phyloP scores from a whole-genome alignment of 1,140 invertebrate species.

The Diorhabda carinulata region DNA sequence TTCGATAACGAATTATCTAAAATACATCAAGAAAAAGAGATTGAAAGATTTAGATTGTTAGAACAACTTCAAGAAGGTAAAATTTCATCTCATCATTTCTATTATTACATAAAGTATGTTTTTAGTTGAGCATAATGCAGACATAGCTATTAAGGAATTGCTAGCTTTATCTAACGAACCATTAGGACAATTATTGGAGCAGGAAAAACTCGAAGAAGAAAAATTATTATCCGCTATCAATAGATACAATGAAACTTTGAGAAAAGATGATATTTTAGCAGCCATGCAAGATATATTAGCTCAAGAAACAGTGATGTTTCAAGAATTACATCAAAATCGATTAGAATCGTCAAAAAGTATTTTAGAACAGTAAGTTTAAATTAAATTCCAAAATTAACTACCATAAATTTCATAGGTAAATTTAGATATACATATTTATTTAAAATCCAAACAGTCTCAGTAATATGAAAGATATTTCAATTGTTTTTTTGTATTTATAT shows the following conservation, averaged over 20 bases:
- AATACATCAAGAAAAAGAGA: constrained; percentile 61
- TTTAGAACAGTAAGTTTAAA: constrained; percentile 39
- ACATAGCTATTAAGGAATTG: constrained; percentile 62
- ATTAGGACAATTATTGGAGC: constrained; percentile 58
- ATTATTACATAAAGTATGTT: not conserved
- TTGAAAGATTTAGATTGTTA: constrained; percentile 58
- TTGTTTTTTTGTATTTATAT: not conserved
- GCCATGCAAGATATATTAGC: constrained; percentile 64
- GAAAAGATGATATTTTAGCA: constrained; percentile 54
- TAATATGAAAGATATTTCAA: too few species aligned
- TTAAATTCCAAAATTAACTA: constrained; percentile 1
- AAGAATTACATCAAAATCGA: constrained; percentile 37
- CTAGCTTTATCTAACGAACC: constrained; percentile 56
- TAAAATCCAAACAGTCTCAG: too few species aligned
- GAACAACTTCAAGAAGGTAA: constrained; percentile 52
- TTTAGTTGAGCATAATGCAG: constrained; percentile 61
- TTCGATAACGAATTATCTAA: constrained; percentile 62
- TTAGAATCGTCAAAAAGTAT: constrained; percentile 39
- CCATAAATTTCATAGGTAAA: too few species aligned
- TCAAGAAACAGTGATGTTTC: constrained; percentile 52
- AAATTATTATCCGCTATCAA: constrained; percentile 36
- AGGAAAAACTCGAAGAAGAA: constrained; percentile 62
- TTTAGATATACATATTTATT: too few species aligned
- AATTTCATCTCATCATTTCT: too few species aligned
- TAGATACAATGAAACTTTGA: constrained; percentile 37